phyloP scores from a whole-genome alignment of 2,797 vertebrate species.

The Labeo calbasu region DNA sequence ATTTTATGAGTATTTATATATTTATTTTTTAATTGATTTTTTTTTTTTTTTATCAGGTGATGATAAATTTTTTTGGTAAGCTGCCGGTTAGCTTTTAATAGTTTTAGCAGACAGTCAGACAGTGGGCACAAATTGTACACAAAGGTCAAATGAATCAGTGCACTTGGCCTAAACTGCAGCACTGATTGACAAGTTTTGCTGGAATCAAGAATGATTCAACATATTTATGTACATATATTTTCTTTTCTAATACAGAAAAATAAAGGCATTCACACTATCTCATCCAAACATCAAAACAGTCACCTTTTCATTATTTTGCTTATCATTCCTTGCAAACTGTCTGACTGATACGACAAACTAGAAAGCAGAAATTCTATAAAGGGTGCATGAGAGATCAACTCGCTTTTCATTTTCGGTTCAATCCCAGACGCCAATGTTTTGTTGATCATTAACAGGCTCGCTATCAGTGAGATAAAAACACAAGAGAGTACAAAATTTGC shows the following conservation, averaged over 20 bases:
- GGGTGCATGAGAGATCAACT: constrained; percentile 71
- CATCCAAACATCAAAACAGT: constrained; percentile 43
- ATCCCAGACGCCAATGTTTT: constrained; percentile 71
- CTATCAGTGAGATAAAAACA: constrained; percentile 79
- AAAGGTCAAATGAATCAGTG: constrained; percentile 16
- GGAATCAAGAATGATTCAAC: not conserved
- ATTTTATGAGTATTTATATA: not conserved
- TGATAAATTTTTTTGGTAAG: not conserved
- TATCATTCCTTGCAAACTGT: constrained; percentile 53
- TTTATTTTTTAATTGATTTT: not conserved
- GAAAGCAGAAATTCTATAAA: constrained; percentile 45
- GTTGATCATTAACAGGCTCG: constrained; percentile 79
- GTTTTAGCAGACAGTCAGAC: not conserved
- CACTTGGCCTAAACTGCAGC: not conserved
- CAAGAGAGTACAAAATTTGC: constrained; percentile 79
- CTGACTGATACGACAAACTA: constrained; percentile 52
- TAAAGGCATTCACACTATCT: constrained; percentile 47
- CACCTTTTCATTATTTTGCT: constrained; percentile 56
- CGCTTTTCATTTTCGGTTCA: constrained; percentile 71
- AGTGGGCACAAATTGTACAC: not conserved
- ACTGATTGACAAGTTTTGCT: not conserved
- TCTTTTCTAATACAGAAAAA: not conserved
- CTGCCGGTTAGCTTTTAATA: not conserved
- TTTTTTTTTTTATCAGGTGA: constrained; percentile 5
- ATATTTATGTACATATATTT: not conserved